phyloP scores from a whole-genome alignment of 2,888 invertebrate species.

The Steinernema carpocapsae region DNA sequence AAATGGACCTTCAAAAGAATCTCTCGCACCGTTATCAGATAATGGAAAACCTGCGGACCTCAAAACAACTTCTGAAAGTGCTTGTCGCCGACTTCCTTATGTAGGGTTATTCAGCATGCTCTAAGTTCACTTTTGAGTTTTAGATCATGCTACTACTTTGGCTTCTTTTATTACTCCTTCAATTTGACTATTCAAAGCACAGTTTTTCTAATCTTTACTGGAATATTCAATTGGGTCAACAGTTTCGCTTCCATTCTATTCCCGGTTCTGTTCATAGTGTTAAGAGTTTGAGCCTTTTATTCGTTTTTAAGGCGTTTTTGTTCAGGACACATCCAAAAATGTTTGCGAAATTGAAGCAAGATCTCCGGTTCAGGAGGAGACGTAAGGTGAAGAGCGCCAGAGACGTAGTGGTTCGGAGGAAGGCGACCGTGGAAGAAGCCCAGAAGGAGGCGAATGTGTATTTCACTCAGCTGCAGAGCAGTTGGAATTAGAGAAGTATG shows the following conservation, averaged over 20 bases:
- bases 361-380: neutral
- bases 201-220: neutral
- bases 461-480: conserved; percentile 19
- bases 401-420: neutral
- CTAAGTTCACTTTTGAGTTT: conserved; percentile 10
- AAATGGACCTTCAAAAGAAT: neutral
- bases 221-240: neutral
- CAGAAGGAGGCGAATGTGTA: neutral
- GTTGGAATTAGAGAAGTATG: conserved; percentile 7
- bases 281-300: neutral
- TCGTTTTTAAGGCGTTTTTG: neutral
- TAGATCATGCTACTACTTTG: conserved; percentile 22
- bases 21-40: conserved; percentile 32
- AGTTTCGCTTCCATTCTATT: neutral
- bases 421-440: neutral
- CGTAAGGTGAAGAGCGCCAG: neutral
- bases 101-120: neutral
- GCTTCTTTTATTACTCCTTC: neutral
- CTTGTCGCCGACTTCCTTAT: conserved; percentile 11
- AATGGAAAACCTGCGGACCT: conserved; percentile 17
- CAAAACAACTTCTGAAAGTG: conserved; percentile 15
- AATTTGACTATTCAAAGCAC: neutral
- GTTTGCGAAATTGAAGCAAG: neutral
- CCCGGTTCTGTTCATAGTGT: conserved; percentile 14
- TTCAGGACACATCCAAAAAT: conserved; percentile 29